Evolutionary conservation across 2,797 vertebrate genomes (phyloP).

Genomic region (Agapornis canus): DNA sequence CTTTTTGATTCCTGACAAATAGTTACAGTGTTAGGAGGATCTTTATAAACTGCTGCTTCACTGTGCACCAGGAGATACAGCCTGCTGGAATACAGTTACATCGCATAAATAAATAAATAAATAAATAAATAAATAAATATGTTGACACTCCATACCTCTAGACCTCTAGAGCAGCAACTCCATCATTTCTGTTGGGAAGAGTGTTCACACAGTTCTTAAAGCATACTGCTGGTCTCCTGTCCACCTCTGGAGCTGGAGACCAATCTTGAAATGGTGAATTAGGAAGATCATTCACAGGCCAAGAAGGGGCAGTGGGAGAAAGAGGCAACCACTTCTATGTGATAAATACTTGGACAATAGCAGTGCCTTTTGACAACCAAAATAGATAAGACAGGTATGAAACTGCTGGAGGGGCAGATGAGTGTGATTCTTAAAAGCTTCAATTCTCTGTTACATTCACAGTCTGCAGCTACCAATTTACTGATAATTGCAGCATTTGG

Average conservation of each 20-base stretch:
- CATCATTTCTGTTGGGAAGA: not conserved
- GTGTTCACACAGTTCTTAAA: not conserved
- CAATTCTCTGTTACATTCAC: not conserved
- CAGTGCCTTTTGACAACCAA: not conserved
- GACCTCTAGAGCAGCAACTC: not conserved
- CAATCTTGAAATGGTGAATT: not conserved
- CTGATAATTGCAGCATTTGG: not conserved
- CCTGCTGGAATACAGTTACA: not conserved
- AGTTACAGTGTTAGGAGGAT: not conserved
- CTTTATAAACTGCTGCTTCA: not conserved
- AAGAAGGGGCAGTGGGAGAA: not conserved
- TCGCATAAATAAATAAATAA: not conserved
- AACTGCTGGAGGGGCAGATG: not conserved
- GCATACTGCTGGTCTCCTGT: not conserved
- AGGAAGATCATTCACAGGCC: not conserved
- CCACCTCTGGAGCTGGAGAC: not conserved
- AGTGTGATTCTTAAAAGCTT: not conserved
- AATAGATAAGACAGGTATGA: not conserved
- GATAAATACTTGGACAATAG: not conserved
- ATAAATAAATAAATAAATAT: rapidly evolving
- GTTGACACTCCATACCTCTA: not conserved
- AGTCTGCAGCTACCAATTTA: not conserved
- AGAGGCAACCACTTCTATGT: not conserved
- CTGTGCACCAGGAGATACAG: not conserved
- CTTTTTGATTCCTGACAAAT: not conserved